Evolutionary conservation across 2,113 vertebrate genomes (phyloP).

Genomic region (Pseudolaguvia tuberculata): DNA sequence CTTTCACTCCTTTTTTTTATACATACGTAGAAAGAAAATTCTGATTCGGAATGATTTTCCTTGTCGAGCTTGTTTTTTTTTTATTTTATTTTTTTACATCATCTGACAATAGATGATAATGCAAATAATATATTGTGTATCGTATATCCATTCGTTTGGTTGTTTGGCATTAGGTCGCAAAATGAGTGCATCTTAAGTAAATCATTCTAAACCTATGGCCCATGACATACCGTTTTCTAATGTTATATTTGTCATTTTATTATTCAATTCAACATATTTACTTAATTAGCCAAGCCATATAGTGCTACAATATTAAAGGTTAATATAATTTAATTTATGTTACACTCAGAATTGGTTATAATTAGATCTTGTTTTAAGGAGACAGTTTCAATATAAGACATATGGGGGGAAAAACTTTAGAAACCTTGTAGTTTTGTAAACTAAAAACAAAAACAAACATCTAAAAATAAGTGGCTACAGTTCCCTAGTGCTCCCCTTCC

Average conservation of each 20-base stretch:
- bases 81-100: no score
- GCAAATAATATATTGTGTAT: no score
- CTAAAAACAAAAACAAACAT: conserved; percentile 18
- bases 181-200: conserved; percentile 23
- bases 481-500: conserved; percentile 54
- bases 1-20: background rate
- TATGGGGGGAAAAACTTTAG: conserved; percentile 52
- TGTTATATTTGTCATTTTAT: background rate
- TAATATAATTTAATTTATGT: no score
- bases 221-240: conserved; percentile 1
- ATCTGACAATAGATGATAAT: background rate
- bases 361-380: conserved; percentile 42
- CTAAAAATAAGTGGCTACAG: conserved; percentile 38
- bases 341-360: conserved; percentile 2
- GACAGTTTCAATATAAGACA: conserved; percentile 51
- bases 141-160: no score
- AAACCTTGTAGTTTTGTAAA: conserved; percentile 59
- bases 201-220: conserved; percentile 24
- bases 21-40: no score
- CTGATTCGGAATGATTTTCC: conserved; percentile 16
- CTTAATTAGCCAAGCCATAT: conserved; percentile 25
- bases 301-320: conserved; percentile 39
- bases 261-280: conserved; percentile 6
- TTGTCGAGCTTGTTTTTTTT: background rate
- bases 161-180: background rate